Percentiles rank a stretch among this genome's conserved stretches.
phyloP scores from a whole-genome alignment of 2,888 invertebrate genomes.

The Elaeidobius kamerunicus region DNA sequence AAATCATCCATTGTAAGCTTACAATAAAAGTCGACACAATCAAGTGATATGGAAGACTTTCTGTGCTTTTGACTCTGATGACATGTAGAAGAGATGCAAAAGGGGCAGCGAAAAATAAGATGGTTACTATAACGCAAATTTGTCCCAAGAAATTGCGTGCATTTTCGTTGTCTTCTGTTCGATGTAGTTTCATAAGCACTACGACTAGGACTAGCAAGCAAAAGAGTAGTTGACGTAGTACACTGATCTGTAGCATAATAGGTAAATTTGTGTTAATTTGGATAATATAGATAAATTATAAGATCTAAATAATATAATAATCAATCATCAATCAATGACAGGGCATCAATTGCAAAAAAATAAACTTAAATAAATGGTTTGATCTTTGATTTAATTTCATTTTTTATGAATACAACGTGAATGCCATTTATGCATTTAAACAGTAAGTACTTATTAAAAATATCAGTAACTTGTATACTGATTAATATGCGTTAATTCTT shows the following conservation, averaged over 20 bases:
- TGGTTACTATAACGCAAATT: constrained; percentile 69
- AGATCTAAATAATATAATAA: not conserved
- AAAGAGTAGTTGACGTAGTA: constrained; percentile 60
- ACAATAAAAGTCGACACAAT: constrained; percentile 81
- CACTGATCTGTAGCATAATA: constrained; percentile 50
- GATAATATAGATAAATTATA: constrained; percentile 3
- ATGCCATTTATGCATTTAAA: no score
- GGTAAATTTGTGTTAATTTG: no score
- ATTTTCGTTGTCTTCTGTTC: constrained; percentile 53
- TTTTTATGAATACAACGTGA: no score
- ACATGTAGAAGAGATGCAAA: constrained; percentile 78
- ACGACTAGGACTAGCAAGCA: constrained; percentile 55
- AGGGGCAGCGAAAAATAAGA: constrained; percentile 80
- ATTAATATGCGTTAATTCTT: no score
- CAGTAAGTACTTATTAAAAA: no score
- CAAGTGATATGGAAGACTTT: constrained; percentile 83
- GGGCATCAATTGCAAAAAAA: no score
- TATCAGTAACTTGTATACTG: no score
- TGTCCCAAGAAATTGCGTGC: constrained; percentile 64
- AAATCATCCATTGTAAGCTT: constrained; percentile 79
- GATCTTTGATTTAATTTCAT: no score
- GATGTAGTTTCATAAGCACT: constrained; percentile 58
- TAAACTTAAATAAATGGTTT: no score
- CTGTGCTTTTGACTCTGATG: constrained; percentile 72
- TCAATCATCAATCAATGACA: no score